Conservation (phyloP, 2,113 vertebrate genomes). For the Poeciliopsis retropinna region DNA sequence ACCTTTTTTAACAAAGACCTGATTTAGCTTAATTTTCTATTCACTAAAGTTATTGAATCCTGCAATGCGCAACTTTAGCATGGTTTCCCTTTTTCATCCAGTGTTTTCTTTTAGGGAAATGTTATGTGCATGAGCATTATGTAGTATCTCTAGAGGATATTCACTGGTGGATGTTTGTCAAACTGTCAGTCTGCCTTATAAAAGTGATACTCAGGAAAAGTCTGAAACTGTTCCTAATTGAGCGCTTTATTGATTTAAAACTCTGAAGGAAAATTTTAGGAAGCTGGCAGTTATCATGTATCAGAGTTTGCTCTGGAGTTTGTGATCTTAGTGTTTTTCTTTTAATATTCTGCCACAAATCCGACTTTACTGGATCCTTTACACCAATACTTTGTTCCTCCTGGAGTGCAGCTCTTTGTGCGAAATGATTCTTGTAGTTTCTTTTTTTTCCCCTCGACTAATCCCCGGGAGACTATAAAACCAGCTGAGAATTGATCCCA, state of each 20-base stretch:
- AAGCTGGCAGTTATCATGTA: constrained; percentile 56
- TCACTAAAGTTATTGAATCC: constrained; percentile 25
- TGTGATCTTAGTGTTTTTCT: constrained; percentile 44
- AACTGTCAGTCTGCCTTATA: constrained; percentile 66
- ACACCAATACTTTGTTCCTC: background rate
- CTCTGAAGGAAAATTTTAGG: constrained; percentile 36
- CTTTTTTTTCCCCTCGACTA: constrained; percentile 1
- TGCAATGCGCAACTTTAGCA: constrained; percentile 19
- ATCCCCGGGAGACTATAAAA: constrained; percentile 14
- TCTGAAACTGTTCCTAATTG: constrained; percentile 68
- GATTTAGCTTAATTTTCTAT: constrained; percentile 12
- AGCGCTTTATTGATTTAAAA: constrained; percentile 71
- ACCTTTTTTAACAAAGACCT: constrained; percentile 10
- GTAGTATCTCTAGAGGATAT: constrained; percentile 48
- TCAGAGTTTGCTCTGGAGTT: constrained; percentile 56
- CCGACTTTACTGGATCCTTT: constrained; percentile 48
- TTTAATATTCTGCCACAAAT: constrained; percentile 45
- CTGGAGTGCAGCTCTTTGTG: constrained; percentile 8
- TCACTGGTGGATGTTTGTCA: constrained; percentile 74
- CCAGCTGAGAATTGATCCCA: background rate
- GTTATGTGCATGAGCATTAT: constrained; percentile 39
- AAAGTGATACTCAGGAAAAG: constrained; percentile 62
- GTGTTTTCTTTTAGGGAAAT: constrained; percentile 29
- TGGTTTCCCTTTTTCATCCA: constrained; percentile 27
- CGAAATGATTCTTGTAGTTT: constrained; percentile 7